Base-by-base conservation (phyloP, 1,140 invertebrate genomes). In the Matsumurasca onukii region DNA sequence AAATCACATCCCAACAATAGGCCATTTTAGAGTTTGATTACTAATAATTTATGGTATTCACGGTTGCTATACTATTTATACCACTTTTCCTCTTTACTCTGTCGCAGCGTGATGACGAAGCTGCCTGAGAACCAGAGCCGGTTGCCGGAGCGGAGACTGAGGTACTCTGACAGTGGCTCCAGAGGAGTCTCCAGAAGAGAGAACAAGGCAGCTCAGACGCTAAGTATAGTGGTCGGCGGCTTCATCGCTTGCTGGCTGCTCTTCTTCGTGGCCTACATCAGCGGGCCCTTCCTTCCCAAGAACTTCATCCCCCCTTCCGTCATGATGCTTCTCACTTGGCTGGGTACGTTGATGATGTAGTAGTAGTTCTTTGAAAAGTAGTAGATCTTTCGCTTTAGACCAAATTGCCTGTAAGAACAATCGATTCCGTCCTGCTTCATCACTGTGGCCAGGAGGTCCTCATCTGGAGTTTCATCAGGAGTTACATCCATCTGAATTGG, bases 231-330 rank as follows among this genome's bases (percentile, higher is more conserved):
- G 1, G 93, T 97, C 27, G 94, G 94, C 3, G 93, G 92, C 5
- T 97, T 97, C 76, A 87, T 97, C 3, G 86, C 92, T 1, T 97
- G 94, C 72, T 95, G 93, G 93, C 78, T 92, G 48, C 92, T 92
- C 5, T 95, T 95, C 78, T 98, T 97, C 79, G 84, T 93, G 0
- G 88, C 92, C 48, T 96, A 96, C 75, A 78, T 96, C 5, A 80
- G 91, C 1, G 91, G 88, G 12, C 90, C 92, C 0, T 94, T 94
- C 75, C 70, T 85, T 29, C 82, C 84, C 0, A 79, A 72, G 1
- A 77, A 78, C n/a, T 83, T 84, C 48, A 82, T 85, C 1, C 77
- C 79, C 9, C 64, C 80, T 9, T 69, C 80, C 22, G 80, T 94
- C 12, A 93, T 94, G 86, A 86, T 86, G 45, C 86, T 91, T 69